These are phyloP conservation scores for Drosophila mimetica DNA, from an alignment of 2,888 invertebrate genomes.

Conservation along the genomic window DNA sequence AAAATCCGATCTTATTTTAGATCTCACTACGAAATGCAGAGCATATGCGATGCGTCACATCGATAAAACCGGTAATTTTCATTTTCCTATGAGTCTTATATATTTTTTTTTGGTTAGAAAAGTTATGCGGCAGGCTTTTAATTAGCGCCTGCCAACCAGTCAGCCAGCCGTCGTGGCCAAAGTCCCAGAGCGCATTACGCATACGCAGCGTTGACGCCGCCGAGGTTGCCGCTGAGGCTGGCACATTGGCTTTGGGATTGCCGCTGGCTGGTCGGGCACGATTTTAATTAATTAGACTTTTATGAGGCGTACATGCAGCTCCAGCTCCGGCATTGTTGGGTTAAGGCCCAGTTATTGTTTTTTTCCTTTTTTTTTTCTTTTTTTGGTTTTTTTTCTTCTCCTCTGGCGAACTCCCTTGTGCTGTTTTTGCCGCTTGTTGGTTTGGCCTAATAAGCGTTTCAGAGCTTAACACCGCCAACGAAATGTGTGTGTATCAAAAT, in stretches of 20 bases:
- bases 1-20: not conserved
- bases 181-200: constrained; percentile 75
- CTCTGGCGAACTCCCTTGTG: constrained; percentile 13
- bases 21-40: constrained; percentile 7
- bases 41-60: constrained; percentile 22
- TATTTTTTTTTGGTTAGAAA: constrained; percentile 47
- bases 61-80: constrained; percentile 28
- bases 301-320: constrained; percentile 73
- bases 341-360: constrained; percentile 72
- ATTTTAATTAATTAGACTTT: constrained; percentile 83
- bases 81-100: constrained; percentile 36
- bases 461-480: constrained; percentile 60
- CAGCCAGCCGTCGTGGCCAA: constrained; percentile 37
- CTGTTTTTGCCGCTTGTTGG: constrained; percentile 36
- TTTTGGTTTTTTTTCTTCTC: not conserved
- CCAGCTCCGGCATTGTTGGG: constrained; percentile 51
- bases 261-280: constrained; percentile 71
- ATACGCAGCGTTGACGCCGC: constrained; percentile 65
- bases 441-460: constrained; percentile 59
- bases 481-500: constrained; percentile 59
- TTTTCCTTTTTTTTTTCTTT: constrained; percentile 28
- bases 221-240: constrained; percentile 32
- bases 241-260: constrained; percentile 59
- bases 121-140: constrained; percentile 71
- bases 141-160: constrained; percentile 66